These are phyloP conservation scores for Acanthochromis polyacanthus DNA, from an alignment of 2,113 vertebrate genomes.

Conservation along the genomic window DNA sequence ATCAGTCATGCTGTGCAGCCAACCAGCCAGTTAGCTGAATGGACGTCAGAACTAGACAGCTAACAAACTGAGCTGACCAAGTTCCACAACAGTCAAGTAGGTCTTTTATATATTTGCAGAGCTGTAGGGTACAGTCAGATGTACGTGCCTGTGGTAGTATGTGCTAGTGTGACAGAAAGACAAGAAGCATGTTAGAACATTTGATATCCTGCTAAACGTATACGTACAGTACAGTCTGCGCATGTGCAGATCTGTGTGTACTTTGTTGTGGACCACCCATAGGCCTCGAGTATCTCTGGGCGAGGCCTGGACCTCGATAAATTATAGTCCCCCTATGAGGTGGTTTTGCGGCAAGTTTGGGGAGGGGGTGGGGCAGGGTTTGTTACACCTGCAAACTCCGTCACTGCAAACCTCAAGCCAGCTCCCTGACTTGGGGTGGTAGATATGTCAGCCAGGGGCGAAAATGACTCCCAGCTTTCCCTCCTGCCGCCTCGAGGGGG, in stretches of 20 bases:
- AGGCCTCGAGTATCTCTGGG: slow-evolving; percentile 58
- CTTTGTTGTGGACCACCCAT: slow-evolving; percentile 76
- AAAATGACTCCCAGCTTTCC: slow-evolving; percentile 80
- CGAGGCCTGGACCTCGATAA: slow-evolving; percentile 78
- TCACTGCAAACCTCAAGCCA: slow-evolving; percentile 73
- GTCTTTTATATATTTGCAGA: slow-evolving; percentile 78
- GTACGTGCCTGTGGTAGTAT: slow-evolving; percentile 46
- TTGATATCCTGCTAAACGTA: slow-evolving; percentile 32
- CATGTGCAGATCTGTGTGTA: slow-evolving; percentile 40
- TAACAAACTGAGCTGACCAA: neutral
- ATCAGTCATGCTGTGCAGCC: neutral
- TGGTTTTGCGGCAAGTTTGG: slow-evolving; percentile 80
- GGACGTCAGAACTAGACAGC: neutral
- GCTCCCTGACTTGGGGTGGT: slow-evolving; percentile 63
- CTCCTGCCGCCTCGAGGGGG: slow-evolving; percentile 24
- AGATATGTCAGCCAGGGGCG: slow-evolving; percentile 54
- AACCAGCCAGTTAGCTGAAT: neutral
- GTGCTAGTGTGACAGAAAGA: slow-evolving; percentile 15
- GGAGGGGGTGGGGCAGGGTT: slow-evolving; percentile 55
- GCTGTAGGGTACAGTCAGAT: slow-evolving; percentile 48
- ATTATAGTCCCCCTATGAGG: slow-evolving; percentile 78
- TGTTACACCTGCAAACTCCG: slow-evolving; percentile 81
- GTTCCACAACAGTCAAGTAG: slow-evolving; percentile 40
- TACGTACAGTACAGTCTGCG: slow-evolving; percentile 13
- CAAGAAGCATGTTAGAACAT: slow-evolving; percentile 8